phyloP scores from a whole-genome alignment of 1,140 invertebrate species.

The Drosophila pachea region DNA sequence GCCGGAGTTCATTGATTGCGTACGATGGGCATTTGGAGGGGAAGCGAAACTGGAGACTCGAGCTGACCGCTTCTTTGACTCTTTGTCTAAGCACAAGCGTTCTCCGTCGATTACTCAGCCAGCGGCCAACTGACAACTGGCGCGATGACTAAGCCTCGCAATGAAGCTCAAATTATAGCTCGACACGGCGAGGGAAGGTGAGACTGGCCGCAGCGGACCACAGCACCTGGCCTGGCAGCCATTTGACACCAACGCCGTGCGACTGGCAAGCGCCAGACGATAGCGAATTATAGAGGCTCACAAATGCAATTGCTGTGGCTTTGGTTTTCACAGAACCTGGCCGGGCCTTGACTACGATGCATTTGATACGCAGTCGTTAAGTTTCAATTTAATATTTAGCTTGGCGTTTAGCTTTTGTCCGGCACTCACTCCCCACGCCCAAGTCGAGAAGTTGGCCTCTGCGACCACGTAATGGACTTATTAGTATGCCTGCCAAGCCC shows the following conservation, averaged over 20 bases:
- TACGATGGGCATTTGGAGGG: background rate
- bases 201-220: conserved; percentile 33
- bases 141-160: conserved; percentile 58
- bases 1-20: conserved; percentile 52
- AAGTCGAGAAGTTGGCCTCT: conserved; percentile 13
- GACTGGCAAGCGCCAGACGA: background rate
- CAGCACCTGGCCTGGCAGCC: conserved; percentile 49
- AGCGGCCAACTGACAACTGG: background rate
- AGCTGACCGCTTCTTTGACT: conserved; percentile 8
- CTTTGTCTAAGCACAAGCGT: conserved; percentile 39
- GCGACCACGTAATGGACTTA: conserved; percentile 43
- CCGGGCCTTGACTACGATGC: conserved; percentile 68
- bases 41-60: conserved; percentile 1
- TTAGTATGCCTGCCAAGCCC: conserved; percentile 63
- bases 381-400: conserved; percentile 63
- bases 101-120: conserved; percentile 55
- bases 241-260: conserved; percentile 55
- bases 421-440: conserved; percentile 47
- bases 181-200: conserved; percentile 23
- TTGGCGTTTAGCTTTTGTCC: conserved; percentile 17
- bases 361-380: conserved; percentile 62
- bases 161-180: conserved; percentile 64
- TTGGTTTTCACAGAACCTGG: conserved; percentile 52
- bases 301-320: conserved; percentile 49
- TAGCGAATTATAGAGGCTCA: conserved; percentile 14